Conservation (phyloP, 1,140 invertebrate species). For the Bemisia tabaci region DNA sequence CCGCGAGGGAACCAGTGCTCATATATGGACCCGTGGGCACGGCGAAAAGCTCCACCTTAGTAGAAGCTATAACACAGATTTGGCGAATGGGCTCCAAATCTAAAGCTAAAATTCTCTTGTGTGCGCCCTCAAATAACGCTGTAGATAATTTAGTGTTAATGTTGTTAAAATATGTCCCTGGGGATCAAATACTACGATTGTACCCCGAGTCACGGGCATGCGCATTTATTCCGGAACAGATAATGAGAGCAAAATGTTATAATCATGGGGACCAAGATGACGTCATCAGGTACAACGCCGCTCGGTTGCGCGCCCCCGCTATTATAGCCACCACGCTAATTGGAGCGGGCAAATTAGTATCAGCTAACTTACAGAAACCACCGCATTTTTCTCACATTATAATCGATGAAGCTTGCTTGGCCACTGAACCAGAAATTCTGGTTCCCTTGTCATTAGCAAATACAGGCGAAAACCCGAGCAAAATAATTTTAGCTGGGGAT, state of each 20-base stretch:
- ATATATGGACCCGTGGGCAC: conserved; percentile 90
- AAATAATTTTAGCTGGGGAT: conserved; percentile 76
- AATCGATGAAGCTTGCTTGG: conserved; percentile 83
- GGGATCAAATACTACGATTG: not conserved
- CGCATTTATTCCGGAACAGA: not conserved
- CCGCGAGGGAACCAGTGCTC: conserved; percentile 48
- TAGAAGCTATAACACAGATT: conserved; percentile 75
- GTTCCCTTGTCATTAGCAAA: conserved; percentile 40
- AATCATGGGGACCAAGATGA: conserved; percentile 48
- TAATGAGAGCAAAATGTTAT: not conserved
- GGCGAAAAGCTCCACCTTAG: conserved; percentile 88
- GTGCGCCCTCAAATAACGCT: not conserved
- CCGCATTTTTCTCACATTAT: conserved; percentile 79
- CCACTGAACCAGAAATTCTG: conserved; percentile 75
- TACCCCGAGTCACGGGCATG: not conserved
- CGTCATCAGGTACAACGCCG: conserved; percentile 68
- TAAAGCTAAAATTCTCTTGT: conserved; percentile 18
- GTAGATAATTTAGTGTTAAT: not conserved
- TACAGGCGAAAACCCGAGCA: conserved; percentile 29
- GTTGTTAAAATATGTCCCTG: not conserved
- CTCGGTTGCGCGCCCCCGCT: conserved; percentile 52
- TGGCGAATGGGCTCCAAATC: conserved; percentile 43
- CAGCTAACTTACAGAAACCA: conserved; percentile 71
- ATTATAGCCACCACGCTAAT: conserved; percentile 21
- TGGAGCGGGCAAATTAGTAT: conserved; percentile 38